Conservation (phyloP, 1,140 invertebrate genomes). For the Drosophila pandora region DNA sequence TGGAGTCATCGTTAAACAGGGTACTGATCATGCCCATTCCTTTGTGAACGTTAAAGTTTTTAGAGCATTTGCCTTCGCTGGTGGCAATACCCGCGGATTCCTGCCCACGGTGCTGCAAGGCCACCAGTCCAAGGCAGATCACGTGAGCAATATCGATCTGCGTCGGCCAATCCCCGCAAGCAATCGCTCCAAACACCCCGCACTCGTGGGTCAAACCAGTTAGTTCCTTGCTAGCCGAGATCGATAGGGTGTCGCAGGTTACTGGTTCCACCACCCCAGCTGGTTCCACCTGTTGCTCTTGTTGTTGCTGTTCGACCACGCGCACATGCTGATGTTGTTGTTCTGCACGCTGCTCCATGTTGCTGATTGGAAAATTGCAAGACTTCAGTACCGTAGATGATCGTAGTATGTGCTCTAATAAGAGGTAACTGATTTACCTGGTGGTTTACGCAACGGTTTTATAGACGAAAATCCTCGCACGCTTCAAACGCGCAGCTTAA, state of each 20-base stretch:
- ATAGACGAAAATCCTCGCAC: conserved; percentile 65
- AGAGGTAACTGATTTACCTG: conserved; percentile 64
- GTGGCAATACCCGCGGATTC: conserved; percentile 99
- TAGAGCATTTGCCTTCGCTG: conserved; percentile 90
- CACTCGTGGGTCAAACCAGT: conserved; percentile 95
- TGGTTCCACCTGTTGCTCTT: conserved; percentile 63
- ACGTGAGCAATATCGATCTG: conserved; percentile 89
- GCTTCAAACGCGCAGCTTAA: conserved; percentile 50
- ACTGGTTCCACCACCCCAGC: conserved; percentile 26
- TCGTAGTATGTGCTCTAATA: conserved; percentile 26
- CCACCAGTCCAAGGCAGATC: conserved; percentile 94
- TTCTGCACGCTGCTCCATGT: conserved; percentile 39
- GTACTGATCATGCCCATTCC: conserved; percentile 97
- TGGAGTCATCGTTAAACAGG: conserved; percentile 95
- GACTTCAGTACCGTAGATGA: neutral
- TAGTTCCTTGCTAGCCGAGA: conserved; percentile 67
- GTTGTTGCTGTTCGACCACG: conserved; percentile 37
- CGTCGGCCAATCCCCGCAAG: conserved; percentile 94
- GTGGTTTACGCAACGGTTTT: conserved; percentile 75
- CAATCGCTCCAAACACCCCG: conserved; percentile 97
- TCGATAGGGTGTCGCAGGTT: conserved; percentile 39
- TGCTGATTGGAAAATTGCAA: conserved; percentile 30
- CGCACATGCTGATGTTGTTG: conserved; percentile 48
- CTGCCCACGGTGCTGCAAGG: conserved; percentile 97
- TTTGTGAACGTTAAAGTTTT: conserved; percentile 93